Evolutionary conservation across 2,797 vertebrate species (phyloP).

Genomic region (Novumbra hubbsi): DNA sequence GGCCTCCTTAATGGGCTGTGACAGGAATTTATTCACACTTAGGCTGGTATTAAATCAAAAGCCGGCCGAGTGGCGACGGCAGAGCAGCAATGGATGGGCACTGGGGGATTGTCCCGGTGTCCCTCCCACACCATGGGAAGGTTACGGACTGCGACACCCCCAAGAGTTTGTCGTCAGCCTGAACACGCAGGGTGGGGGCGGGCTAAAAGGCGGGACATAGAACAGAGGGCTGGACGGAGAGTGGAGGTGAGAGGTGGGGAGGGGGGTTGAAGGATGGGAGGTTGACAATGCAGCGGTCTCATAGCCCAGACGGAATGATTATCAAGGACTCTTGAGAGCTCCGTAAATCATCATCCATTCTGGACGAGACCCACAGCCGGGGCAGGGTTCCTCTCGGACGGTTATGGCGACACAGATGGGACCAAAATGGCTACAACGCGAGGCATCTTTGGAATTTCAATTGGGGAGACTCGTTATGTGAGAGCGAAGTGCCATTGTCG

Average conservation of each 20-base stretch:
- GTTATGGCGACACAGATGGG: not conserved
- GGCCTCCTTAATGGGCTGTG: constrained; percentile 82
- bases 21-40: constrained; percentile 85
- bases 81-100: constrained; percentile 51
- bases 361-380: constrained; percentile 40
- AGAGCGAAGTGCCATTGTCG: too few species aligned
- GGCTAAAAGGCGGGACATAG: constrained; percentile 14
- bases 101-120: constrained; percentile 31
- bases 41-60: constrained; percentile 82
- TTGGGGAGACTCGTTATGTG: constrained; percentile 10
- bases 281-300: constrained; percentile 56
- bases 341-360: constrained; percentile 61
- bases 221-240: not conserved
- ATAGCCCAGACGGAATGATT: constrained; percentile 66
- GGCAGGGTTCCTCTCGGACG: not conserved
- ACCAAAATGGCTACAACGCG: too few species aligned
- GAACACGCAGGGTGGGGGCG: constrained; percentile 26
- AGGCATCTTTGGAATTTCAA: constrained; percentile 27
- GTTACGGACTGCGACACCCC: constrained; percentile 28
- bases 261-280: constrained; percentile 59
- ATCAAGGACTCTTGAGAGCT: constrained; percentile 60
- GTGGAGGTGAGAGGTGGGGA: constrained; percentile 11
- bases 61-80: constrained; percentile 63
- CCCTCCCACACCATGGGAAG: constrained; percentile 23
- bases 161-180: not conserved